A percentile compares a stretch with the other conserved stretches of the same genome.
Conservation (phyloP, 2,888 invertebrate genomes). For the Caradrina clavipalpis region DNA sequence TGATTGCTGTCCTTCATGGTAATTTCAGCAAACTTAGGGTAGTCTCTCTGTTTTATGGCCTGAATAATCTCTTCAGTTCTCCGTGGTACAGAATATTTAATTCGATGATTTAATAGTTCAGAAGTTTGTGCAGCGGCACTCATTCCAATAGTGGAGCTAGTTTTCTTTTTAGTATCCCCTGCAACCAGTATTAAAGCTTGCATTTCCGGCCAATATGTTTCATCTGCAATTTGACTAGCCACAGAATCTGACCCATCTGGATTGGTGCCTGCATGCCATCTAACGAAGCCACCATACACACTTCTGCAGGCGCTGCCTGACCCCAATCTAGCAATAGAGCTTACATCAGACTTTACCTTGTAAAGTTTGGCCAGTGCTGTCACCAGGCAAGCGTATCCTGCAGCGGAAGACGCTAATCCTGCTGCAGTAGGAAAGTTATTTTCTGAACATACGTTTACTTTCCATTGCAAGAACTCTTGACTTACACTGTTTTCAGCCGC, state of each 20-base stretch:
- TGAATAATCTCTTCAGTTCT: constrained; percentile 90
- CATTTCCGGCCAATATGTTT: constrained; percentile 97
- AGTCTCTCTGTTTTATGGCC: constrained; percentile 93
- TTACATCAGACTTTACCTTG: constrained; percentile 93
- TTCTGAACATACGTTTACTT: constrained; percentile 95
- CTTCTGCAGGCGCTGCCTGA: constrained; percentile 99
- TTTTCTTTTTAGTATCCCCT: constrained; percentile 95
- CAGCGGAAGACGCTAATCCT: constrained; percentile 99
- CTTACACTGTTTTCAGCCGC: constrained; percentile 78
- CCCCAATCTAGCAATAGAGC: constrained; percentile 95
- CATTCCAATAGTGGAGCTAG: constrained; percentile 98
- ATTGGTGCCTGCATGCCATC: constrained; percentile 95
- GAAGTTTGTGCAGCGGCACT: constrained; percentile 95
- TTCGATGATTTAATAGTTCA: constrained; percentile 94
- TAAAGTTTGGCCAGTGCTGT: constrained; percentile 95
- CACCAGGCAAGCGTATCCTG: constrained; percentile 98
- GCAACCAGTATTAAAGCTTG: constrained; percentile 97
- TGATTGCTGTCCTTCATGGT: constrained; percentile 99
- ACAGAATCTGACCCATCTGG: constrained; percentile 94
- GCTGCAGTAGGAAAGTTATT: constrained; percentile 99
- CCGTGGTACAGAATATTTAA: constrained; percentile 93
- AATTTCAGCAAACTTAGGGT: constrained; percentile 96
- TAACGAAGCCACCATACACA: constrained; percentile 98
- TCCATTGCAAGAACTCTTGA: constrained; percentile 91
- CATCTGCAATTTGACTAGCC: constrained; percentile 93